phyloP scores from a whole-genome alignment of 2,888 invertebrate genomes.

The Chaetogeoica ovagalla region DNA sequence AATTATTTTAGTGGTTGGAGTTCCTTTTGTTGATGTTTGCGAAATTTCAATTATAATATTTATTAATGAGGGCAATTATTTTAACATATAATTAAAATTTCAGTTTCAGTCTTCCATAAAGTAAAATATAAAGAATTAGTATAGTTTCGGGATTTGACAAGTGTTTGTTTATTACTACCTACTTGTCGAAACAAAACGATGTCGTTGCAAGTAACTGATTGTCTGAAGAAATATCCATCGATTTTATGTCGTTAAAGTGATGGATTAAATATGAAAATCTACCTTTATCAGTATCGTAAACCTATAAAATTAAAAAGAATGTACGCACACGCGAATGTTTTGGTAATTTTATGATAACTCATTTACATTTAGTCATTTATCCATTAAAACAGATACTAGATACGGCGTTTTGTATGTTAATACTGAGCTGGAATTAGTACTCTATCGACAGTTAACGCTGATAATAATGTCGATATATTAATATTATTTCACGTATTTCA shows the following conservation, averaged over 20 bases:
- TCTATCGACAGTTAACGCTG: no score
- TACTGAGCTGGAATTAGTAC: no score
- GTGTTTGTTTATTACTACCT: constrained; percentile 14
- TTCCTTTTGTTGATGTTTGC: no score
- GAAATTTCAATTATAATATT: neutral
- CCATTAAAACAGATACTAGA: constrained; percentile 24
- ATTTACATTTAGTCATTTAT: constrained; percentile 46
- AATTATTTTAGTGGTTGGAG: no score
- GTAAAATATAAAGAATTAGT: neutral
- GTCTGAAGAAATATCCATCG: constrained; percentile 30
- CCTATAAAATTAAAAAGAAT: constrained; percentile 2
- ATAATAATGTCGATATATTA: no score
- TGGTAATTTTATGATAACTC: neutral
- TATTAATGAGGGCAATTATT: neutral
- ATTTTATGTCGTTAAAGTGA: constrained; percentile 22
- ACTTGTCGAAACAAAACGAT: constrained; percentile 20
- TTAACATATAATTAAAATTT: neutral
- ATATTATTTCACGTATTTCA: no score
- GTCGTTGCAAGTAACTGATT: constrained; percentile 44
- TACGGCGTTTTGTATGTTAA: constrained; percentile 38
- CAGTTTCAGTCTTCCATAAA: constrained; percentile 17
- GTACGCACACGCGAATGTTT: neutral
- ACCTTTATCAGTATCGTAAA: constrained; percentile 43
- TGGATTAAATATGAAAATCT: constrained; percentile 41
- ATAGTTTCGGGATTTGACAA: neutral